These are phyloP conservation scores for Pseudochromis fuscus DNA, from an alignment of 2,797 vertebrate species.

Conservation along the genomic window DNA sequence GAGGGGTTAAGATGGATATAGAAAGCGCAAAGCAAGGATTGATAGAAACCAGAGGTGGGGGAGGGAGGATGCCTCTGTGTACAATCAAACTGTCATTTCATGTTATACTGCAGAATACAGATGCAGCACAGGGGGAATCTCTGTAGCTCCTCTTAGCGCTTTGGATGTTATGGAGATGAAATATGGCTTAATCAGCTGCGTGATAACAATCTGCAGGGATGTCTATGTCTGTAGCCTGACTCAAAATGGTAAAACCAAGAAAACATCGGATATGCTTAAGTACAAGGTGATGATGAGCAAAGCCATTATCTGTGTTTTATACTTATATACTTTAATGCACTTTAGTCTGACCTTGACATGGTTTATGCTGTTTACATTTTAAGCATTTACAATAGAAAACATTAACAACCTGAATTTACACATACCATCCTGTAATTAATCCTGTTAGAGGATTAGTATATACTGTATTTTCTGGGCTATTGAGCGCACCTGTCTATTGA, in stretches of 20 bases:
- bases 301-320: not conserved
- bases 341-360: no score
- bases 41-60: not conserved
- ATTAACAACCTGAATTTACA: no score
- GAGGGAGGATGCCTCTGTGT: slow-evolving; percentile 1
- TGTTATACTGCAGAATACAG: not conserved
- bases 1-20: not conserved
- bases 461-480: no score
- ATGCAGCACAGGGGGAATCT: not conserved
- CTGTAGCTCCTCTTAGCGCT: not conserved
- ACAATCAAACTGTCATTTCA: not conserved
- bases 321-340: no score
- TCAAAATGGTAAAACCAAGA: not conserved
- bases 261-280: not conserved
- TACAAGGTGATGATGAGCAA: not conserved
- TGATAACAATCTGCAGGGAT: not conserved
- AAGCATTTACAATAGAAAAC: not conserved
- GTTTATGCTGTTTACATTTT: not conserved
- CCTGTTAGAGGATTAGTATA: no score
- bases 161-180: not conserved
- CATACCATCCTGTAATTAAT: no score
- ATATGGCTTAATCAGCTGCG: not conserved
- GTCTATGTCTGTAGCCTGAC: not conserved
- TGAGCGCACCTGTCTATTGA: no score
- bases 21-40: slow-evolving; percentile 9